phyloP scores from a whole-genome alignment of 1,140 invertebrate species.

The Planococcus citri region DNA sequence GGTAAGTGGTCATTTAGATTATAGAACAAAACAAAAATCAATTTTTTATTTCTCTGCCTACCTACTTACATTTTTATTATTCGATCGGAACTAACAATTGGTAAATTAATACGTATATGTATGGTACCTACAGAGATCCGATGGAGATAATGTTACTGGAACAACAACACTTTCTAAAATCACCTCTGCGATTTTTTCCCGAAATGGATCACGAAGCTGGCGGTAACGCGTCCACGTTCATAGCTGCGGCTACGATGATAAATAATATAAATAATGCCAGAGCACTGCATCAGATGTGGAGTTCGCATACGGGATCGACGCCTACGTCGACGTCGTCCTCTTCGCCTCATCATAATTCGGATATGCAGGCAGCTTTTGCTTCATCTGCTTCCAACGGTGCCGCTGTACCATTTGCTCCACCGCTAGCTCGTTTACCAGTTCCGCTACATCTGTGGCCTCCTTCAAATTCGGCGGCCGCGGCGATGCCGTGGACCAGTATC shows the following conservation, averaged over 20 bases:
- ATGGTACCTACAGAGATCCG: neutral
- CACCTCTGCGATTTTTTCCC: conserved; percentile 9
- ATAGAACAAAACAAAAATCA: too few relatives aligned
- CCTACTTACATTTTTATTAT: too few relatives aligned
- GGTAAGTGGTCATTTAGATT: conserved; percentile 40
- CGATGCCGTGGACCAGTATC: conserved; percentile 8
- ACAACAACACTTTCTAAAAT: conserved; percentile 15
- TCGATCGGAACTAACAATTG: too few relatives aligned
- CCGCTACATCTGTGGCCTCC: conserved; percentile 13
- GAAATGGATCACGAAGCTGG: neutral
- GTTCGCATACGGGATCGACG: neutral
- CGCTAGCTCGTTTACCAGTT: conserved; percentile 11
- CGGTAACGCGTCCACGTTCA: conserved; percentile 8
- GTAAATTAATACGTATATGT: too few relatives aligned
- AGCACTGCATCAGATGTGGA: conserved; percentile 10
- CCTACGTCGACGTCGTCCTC: neutral
- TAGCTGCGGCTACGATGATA: neutral
- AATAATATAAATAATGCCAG: conserved; percentile 12
- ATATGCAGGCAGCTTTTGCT: neutral
- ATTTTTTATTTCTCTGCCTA: too few relatives aligned
- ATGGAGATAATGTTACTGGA: conserved; percentile 16
- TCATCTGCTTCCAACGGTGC: conserved; percentile 4
- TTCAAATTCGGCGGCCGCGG: neutral
- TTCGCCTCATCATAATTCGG: neutral
- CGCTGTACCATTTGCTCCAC: conserved; percentile 15